phyloP scores from a whole-genome alignment of 2,113 vertebrate species.

The Conger conger region DNA sequence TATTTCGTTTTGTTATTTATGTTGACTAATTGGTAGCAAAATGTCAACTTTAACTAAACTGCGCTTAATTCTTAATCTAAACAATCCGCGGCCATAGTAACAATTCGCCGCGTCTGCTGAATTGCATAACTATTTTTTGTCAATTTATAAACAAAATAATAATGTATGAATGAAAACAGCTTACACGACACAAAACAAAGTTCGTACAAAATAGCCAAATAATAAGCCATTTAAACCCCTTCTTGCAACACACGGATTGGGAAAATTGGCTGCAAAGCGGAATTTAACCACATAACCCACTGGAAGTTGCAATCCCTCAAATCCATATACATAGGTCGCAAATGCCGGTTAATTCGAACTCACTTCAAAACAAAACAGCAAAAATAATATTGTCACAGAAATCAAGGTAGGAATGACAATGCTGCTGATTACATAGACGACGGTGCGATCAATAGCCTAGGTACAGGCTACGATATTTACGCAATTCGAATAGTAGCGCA shows the following conservation, averaged over 20 bases:
- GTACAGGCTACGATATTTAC: not conserved
- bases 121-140: not conserved
- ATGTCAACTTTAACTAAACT: conserved; percentile 47
- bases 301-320: not conserved
- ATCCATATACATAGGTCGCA: not conserved
- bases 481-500: not conserved
- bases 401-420: not conserved
- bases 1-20: conserved; percentile 53
- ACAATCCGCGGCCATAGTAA: not conserved
- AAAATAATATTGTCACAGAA: not conserved
- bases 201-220: not conserved
- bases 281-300: not conserved
- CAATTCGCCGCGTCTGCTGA: not conserved
- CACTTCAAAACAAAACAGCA: not conserved
- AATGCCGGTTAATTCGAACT: not conserved
- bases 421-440: not conserved
- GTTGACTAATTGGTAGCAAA: conserved; percentile 55
- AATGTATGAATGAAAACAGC: not conserved
- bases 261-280: not conserved
- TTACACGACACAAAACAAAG: no score
- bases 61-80: not conserved
- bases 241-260: not conserved
- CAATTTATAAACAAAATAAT: not conserved
- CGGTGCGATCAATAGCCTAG: not conserved
- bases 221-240: not conserved